A percentile compares a stretch with the other conserved stretches of the same genome.
Conservation (phyloP, 2,113 vertebrate species). For the Prunella himalayana region DNA sequence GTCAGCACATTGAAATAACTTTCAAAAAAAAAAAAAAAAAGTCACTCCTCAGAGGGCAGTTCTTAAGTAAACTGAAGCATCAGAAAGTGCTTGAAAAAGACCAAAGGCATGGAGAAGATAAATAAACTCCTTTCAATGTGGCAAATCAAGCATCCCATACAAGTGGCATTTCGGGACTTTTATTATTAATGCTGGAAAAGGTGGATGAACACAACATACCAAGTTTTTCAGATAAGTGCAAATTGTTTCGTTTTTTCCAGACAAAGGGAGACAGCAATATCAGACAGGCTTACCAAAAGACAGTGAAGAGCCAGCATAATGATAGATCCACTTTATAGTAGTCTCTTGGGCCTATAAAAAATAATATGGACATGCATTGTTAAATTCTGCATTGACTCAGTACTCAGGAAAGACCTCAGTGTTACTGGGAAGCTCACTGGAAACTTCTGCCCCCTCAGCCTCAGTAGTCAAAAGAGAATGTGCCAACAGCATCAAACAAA, state of each 20-base stretch:
- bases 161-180: background rate
- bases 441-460: slow-evolving; percentile 26
- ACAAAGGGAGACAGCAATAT: background rate
- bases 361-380: background rate
- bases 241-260: background rate
- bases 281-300: background rate
- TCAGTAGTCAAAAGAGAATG: background rate
- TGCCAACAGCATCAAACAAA: slow-evolving; percentile 42
- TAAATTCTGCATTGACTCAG: background rate
- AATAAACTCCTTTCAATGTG: background rate
- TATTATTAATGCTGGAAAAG: background rate
- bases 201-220: background rate
- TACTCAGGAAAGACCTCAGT: background rate
- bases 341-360: background rate
- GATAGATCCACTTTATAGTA: background rate
- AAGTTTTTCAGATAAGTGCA: background rate
- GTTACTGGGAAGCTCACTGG: background rate
- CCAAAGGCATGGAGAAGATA: background rate
- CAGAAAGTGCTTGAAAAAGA: background rate
- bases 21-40: background rate
- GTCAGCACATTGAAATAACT: background rate
- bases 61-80: background rate
- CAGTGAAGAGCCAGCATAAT: background rate
- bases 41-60: background rate
- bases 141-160: background rate